A percentile compares a stretch with the other conserved stretches of the same genome.
phyloP scores from a whole-genome alignment of 1,140 invertebrate species.

The Drosophila fuyamai region DNA sequence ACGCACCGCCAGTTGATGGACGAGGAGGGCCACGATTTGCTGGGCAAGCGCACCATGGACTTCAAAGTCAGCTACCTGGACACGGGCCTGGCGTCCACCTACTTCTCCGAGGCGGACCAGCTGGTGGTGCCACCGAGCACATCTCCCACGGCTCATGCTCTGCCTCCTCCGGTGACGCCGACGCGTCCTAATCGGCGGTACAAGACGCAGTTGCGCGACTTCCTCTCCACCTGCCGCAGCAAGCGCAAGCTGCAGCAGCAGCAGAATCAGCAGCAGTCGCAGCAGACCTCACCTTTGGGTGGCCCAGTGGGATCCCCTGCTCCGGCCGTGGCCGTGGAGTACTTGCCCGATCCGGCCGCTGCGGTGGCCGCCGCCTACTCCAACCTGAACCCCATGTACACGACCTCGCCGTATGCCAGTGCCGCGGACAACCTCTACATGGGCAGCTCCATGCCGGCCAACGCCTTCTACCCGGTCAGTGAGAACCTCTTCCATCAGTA shows the following conservation, averaged over 20 bases:
- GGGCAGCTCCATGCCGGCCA: slow-evolving; percentile 87
- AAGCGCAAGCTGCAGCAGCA: slow-evolving; percentile 91
- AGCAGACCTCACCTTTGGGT: slow-evolving; percentile 77
- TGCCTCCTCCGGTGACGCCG: slow-evolving; percentile 87
- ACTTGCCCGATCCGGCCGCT: slow-evolving; percentile 88
- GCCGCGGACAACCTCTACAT: slow-evolving; percentile 90
- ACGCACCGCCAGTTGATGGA: slow-evolving; percentile 99
- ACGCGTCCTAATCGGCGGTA: slow-evolving; percentile 93
- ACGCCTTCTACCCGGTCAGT: slow-evolving; percentile 90
- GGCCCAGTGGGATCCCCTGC: slow-evolving; percentile 85
- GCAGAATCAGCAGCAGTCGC: slow-evolving; percentile 86
- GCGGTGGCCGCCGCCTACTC: slow-evolving; percentile 92
- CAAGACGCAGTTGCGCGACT: slow-evolving; percentile 96
- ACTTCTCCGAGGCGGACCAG: slow-evolving; percentile 94
- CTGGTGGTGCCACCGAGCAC: slow-evolving; percentile 87
- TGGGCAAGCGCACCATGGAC: slow-evolving; percentile 98
- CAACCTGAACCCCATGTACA: slow-evolving; percentile 93
- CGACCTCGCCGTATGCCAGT: slow-evolving; percentile 86
- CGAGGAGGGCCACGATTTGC: slow-evolving; percentile 97
- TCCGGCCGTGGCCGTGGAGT: slow-evolving; percentile 87
- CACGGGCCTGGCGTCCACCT: slow-evolving; percentile 94
- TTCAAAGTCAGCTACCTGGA: slow-evolving; percentile 98
- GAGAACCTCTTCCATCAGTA: slow-evolving; percentile 95
- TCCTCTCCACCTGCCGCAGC: slow-evolving; percentile 95
- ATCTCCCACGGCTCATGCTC: slow-evolving; percentile 80